Percentiles rank a stretch among this genome's conserved stretches.
Conservation (phyloP, 2,888 invertebrate species). For the Crematogaster levior region DNA sequence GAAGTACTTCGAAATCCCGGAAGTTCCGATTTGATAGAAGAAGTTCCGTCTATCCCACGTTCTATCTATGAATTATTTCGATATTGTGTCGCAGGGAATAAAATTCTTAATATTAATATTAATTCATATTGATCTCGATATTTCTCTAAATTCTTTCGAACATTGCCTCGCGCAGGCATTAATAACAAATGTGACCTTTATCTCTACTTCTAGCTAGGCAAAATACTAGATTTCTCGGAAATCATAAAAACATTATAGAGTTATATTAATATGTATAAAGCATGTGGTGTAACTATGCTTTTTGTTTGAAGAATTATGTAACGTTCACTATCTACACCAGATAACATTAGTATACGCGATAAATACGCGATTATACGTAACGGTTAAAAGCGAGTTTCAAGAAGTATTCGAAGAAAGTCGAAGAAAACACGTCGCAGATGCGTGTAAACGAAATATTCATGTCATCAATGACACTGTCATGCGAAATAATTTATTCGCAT, state of each 20-base stretch:
- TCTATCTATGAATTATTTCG: background rate
- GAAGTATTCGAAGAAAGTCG: background rate
- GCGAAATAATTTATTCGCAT: background rate
- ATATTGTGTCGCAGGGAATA: background rate
- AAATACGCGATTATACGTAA: background rate
- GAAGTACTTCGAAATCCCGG: background rate
- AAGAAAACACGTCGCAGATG: background rate
- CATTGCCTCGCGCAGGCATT: background rate
- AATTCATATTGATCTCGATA: background rate
- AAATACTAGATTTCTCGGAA: background rate
- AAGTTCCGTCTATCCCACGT: background rate
- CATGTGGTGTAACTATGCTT: background rate
- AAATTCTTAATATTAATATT: background rate
- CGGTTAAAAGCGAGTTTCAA: background rate
- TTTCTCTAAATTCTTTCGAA: background rate
- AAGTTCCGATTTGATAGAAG: slow-evolving; percentile 12
- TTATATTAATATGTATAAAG: no score
- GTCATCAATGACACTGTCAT: background rate
- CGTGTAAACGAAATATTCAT: background rate
- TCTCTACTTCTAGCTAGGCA: background rate
- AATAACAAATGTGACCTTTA: background rate
- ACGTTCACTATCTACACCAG: background rate
- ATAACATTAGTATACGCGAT: slow-evolving; percentile 30
- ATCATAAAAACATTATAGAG: background rate
- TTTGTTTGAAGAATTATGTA: slow-evolving; percentile 23